A percentile compares a stretch with the other conserved stretches of the same genome.
phyloP scores from a whole-genome alignment of 2,113 vertebrate genomes.

The Silurus meridionalis region DNA sequence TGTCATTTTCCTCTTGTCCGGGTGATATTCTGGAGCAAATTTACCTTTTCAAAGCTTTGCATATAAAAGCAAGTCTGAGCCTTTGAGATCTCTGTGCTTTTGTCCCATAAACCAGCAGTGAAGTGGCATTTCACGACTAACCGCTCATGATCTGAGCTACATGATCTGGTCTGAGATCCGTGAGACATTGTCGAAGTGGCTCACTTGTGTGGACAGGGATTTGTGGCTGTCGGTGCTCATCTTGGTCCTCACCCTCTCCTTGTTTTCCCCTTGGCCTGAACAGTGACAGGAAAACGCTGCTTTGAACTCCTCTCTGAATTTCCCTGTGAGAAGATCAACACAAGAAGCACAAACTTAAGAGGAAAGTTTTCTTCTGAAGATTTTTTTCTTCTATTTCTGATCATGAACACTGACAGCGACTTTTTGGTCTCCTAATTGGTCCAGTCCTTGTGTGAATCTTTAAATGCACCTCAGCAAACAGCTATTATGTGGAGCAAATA shows the following conservation, averaged over 20 bases:
- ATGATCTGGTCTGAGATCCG: constrained; percentile 87
- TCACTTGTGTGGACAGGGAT: constrained; percentile 89
- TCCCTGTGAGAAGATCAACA: constrained; percentile 75
- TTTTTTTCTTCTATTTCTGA: not conserved
- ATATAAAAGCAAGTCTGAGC: not conserved
- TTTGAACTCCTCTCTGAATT: constrained; percentile 96
- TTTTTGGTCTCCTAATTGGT: not conserved
- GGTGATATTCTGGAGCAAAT: constrained; percentile 22
- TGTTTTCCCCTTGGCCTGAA: constrained; percentile 64
- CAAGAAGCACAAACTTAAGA: not conserved
- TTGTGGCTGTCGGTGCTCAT: constrained; percentile 88
- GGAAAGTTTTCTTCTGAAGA: not conserved
- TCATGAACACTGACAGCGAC: not conserved
- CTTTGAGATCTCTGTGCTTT: not conserved
- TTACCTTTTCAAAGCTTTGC: not conserved
- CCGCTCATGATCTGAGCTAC: constrained; percentile 58
- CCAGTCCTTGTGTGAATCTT: not conserved
- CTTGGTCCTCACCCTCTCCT: constrained; percentile 71
- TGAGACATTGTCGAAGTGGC: constrained; percentile 84
- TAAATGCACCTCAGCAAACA: not conserved
- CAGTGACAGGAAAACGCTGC: constrained; percentile 89
- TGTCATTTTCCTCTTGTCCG: not conserved
- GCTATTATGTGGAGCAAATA: not conserved
- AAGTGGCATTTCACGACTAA: not conserved
- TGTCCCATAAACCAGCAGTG: not conserved